phyloP scores from a whole-genome alignment of 2,113 vertebrate genomes.

The Rissa tridactyla region DNA sequence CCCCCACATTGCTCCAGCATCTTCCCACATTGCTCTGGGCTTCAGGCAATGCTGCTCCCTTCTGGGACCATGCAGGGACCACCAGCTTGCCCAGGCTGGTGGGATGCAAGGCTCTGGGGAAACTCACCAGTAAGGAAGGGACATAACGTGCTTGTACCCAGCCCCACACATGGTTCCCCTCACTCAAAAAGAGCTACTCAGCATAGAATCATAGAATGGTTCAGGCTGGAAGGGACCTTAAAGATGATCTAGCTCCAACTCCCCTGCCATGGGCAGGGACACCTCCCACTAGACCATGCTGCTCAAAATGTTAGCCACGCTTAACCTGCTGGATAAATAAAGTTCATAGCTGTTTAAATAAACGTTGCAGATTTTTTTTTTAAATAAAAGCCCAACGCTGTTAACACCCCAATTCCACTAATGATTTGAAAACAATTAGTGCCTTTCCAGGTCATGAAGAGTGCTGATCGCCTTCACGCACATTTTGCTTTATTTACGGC shows the following conservation, averaged over 20 bases:
- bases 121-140: not conserved
- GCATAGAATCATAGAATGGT: not conserved
- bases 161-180: rapidly evolving
- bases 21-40: too few relatives aligned
- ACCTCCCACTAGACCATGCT: too few relatives aligned
- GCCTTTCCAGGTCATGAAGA: not conserved
- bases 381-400: not conserved
- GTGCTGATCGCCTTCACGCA: not conserved
- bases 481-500: conserved; percentile 26
- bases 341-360: not conserved
- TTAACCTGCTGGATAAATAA: not conserved
- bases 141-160: rapidly evolving
- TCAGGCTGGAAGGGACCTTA: too few relatives aligned
- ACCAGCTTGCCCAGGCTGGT: not conserved
- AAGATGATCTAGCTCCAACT: too few relatives aligned
- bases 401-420: not conserved
- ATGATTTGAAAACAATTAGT: conserved; percentile 15
- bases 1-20: too few relatives aligned
- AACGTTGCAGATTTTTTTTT: not conserved
- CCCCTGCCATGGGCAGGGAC: too few relatives aligned
- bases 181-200: not conserved
- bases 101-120: too few relatives aligned
- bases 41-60: not conserved
- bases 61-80: not conserved
- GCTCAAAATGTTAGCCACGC: not conserved